Conservation (phyloP, 2,113 vertebrate species). For the Alces alces region DNA sequence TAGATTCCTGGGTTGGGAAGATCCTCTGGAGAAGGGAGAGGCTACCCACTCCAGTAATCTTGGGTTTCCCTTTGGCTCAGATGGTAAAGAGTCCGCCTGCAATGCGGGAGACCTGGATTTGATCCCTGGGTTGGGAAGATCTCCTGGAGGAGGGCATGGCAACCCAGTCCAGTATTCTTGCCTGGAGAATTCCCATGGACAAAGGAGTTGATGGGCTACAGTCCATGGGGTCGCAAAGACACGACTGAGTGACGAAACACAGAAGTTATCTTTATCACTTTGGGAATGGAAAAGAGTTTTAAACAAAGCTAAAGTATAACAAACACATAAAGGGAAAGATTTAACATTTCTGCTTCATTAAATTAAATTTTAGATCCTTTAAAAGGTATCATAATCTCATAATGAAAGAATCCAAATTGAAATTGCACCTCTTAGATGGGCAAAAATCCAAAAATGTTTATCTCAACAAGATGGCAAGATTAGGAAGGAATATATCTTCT, state of each 20-base stretch:
- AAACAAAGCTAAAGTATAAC: neutral
- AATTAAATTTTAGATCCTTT: neutral
- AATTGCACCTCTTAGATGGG: neutral
- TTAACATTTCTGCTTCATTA: neutral
- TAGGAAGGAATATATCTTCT: neutral
- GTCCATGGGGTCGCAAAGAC: neutral
- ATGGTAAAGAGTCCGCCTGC: neutral
- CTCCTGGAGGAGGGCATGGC: neutral
- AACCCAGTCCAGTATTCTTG: neutral
- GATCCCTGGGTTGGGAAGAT: neutral
- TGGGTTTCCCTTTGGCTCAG: neutral
- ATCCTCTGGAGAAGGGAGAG: neutral
- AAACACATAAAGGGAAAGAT: neutral
- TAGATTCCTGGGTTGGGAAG: neutral
- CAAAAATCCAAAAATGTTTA: neutral
- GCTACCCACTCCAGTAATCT: neutral
- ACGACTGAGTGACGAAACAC: neutral
- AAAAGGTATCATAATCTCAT: neutral
- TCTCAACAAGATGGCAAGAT: neutral
- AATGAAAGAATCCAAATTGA: neutral
- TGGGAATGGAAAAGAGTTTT: neutral
- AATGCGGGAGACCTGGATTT: neutral
- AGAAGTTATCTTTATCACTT: neutral
- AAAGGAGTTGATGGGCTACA: neutral
- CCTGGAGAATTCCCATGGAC: neutral